Conservation (phyloP, 2,888 invertebrate species). For the Leucoptera coffeella region DNA sequence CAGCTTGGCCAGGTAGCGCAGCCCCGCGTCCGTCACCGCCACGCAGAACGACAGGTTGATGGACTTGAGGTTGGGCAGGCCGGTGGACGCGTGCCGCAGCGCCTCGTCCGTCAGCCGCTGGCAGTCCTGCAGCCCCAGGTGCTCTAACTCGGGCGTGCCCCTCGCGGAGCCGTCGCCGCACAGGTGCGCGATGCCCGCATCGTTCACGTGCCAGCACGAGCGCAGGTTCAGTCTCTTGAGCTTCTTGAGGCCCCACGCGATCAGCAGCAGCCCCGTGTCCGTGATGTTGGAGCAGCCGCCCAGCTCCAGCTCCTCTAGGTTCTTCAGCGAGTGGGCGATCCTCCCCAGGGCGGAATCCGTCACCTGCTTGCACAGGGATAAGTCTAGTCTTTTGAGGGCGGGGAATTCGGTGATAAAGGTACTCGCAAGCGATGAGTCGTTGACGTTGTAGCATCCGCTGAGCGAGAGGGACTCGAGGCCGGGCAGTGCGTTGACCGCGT, state of each 20-base stretch:
- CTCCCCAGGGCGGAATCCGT: constrained; percentile 83
- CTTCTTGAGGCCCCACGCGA: constrained; percentile 84
- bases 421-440: constrained; percentile 76
- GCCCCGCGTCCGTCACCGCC: constrained; percentile 87
- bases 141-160: constrained; percentile 75
- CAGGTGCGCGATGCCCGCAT: constrained; percentile 83
- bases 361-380: constrained; percentile 91
- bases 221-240: constrained; percentile 79
- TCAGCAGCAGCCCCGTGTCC: constrained; percentile 77
- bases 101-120: constrained; percentile 90
- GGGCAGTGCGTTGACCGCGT: constrained; percentile 79
- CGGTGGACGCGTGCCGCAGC: constrained; percentile 75
- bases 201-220: constrained; percentile 90
- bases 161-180: constrained; percentile 71
- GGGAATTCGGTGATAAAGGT: constrained; percentile 75
- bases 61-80: constrained; percentile 72
- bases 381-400: constrained; percentile 72
- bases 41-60: constrained; percentile 93
- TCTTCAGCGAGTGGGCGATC: constrained; percentile 79
- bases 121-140: constrained; percentile 89
- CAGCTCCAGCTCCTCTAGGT: constrained; percentile 80
- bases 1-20: constrained; percentile 83
- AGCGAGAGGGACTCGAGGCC: constrained; percentile 83
- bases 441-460: constrained; percentile 90
- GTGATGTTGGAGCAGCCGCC: constrained; percentile 91